A percentile compares a stretch with the other conserved stretches of the same genome.
Evolutionary conservation across 2,797 vertebrate genomes (phyloP).

Genomic region (Esox lucius): DNA sequence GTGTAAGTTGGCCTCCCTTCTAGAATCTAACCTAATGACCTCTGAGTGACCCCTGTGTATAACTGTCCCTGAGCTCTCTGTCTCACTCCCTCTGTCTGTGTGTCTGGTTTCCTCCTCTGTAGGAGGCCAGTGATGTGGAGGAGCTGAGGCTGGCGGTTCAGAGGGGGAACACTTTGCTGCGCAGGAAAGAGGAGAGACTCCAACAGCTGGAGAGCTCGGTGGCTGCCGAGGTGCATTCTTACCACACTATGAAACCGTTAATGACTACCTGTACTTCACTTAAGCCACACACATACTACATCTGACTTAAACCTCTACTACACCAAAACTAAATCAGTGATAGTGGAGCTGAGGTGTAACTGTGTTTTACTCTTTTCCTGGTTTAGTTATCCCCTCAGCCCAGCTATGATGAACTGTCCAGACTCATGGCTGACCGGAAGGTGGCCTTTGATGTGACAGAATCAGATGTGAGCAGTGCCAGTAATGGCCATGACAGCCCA

Average conservation of each 20-base stretch:
- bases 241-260: background rate
- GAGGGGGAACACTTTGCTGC: slow-evolving; percentile 77
- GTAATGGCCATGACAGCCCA: slow-evolving; percentile 51
- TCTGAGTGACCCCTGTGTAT: background rate
- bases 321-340: background rate
- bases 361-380: background rate
- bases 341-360: background rate
- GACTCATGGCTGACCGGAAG: slow-evolving; percentile 68
- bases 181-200: slow-evolving; percentile 82
- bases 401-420: slow-evolving; percentile 73
- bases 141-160: slow-evolving; percentile 74
- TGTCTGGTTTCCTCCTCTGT: background rate
- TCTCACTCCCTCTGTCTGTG: background rate
- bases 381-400: slow-evolving; percentile 51
- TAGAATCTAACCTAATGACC: background rate
- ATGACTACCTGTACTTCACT: background rate
- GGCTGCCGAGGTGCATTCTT: slow-evolving; percentile 74
- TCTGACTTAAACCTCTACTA: no score
- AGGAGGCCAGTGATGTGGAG: slow-evolving; percentile 80
- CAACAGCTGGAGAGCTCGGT: slow-evolving; percentile 81
- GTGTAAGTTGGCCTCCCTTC: background rate
- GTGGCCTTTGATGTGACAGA: slow-evolving; percentile 84
- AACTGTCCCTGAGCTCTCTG: background rate
- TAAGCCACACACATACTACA: no score
- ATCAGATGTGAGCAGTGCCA: slow-evolving; percentile 74